Conservation (phyloP, 2,888 invertebrate genomes). For the Acanthosoma haemorrhoidale region DNA sequence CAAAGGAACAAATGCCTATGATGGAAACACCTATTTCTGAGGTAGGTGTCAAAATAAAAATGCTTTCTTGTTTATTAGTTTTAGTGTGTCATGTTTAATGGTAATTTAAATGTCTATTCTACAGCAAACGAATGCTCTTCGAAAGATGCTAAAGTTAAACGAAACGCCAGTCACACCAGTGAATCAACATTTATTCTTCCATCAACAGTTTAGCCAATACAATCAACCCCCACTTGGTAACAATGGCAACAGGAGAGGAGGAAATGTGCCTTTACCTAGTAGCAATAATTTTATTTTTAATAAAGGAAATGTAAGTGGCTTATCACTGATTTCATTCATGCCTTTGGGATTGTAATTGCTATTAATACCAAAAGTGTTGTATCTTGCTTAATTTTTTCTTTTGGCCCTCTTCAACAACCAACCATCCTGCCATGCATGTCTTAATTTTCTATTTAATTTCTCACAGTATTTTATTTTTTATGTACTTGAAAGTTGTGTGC, state of each 20-base stretch:
- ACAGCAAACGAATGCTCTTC: slow-evolving; percentile 35
- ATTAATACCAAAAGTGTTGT: no score
- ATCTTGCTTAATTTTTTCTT: no score
- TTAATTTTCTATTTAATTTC: no score
- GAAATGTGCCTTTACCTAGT: neutral
- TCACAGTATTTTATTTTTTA: no score
- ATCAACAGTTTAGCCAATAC: no score
- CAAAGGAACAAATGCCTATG: neutral
- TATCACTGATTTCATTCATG: neutral
- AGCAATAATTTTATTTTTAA: neutral
- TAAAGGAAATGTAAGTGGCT: neutral
- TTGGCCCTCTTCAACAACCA: no score
- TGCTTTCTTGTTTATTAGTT: no score
- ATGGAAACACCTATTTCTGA: slow-evolving; percentile 14
- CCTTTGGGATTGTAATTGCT: no score
- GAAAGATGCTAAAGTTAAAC: slow-evolving; percentile 29
- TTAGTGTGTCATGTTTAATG: no score
- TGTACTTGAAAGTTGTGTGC: no score
- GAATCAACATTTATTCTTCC: neutral
- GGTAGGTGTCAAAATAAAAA: neutral
- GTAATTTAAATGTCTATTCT: no score
- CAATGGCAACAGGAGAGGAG: neutral
- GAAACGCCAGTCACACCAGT: neutral
- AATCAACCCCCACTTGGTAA: neutral
- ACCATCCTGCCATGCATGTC: no score